Evolutionary conservation across 2,888 invertebrate genomes (phyloP).

Genomic region (Apodemia zela): DNA sequence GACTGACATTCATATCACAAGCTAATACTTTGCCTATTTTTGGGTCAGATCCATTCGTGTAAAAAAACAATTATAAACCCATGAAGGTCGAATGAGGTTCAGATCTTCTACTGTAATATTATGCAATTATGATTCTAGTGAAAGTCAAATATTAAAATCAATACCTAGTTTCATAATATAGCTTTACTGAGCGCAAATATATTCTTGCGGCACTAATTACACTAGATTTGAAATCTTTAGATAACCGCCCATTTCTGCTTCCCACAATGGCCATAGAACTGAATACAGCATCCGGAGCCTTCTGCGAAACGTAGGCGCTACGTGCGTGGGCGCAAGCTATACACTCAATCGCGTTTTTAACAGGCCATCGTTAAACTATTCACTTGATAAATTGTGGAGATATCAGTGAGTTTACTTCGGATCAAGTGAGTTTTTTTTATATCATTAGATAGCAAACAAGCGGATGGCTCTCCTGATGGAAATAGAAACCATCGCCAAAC

Average conservation of each 20-base stretch:
- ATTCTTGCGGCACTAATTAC: conserved; percentile 20
- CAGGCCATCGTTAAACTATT: conserved; percentile 45
- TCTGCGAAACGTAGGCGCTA: conserved; percentile 67
- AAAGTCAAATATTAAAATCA: background rate
- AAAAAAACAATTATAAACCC: no score
- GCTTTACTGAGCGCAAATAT: background rate
- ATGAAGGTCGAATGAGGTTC: no score
- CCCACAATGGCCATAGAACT: conserved; percentile 64
- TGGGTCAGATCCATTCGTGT: no score
- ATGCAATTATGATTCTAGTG: no score
- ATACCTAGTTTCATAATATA: background rate
- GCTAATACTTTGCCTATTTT: no score
- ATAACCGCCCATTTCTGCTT: conserved; percentile 68
- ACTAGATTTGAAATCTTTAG: conserved; percentile 40
- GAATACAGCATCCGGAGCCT: conserved; percentile 44
- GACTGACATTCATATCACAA: no score
- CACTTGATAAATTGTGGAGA: conserved; percentile 32
- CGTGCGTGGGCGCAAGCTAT: conserved; percentile 48
- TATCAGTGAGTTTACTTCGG: conserved; percentile 18
- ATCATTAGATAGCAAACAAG: no score
- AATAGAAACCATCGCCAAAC: no score
- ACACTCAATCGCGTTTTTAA: conserved; percentile 58
- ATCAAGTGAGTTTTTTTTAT: no score
- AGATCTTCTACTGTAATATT: no score
- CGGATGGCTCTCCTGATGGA: no score